Evolutionary conservation across 2,888 invertebrate genomes (phyloP).

Genomic region (Anaspis maculata): DNA sequence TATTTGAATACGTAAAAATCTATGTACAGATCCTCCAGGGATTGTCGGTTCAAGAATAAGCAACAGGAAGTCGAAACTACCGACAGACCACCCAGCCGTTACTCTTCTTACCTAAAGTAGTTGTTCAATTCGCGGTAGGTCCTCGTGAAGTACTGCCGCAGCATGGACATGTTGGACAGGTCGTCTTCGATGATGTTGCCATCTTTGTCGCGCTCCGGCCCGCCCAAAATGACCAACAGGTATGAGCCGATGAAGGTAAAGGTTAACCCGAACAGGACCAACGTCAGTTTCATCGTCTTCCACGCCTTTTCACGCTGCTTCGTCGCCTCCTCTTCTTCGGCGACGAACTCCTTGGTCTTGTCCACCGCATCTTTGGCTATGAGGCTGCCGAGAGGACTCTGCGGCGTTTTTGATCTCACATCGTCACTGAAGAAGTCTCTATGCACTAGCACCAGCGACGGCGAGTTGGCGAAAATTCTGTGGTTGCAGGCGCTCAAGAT

Average conservation of each 20-base stretch:
- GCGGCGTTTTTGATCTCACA: constrained; percentile 6
- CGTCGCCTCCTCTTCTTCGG: constrained; percentile 26
- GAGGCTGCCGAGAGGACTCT: constrained; percentile 9
- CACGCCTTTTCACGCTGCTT: constrained; percentile 32
- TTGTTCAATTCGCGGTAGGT: constrained; percentile 43
- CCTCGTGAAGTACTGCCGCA: constrained; percentile 62
- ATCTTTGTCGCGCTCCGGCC: constrained; percentile 62
- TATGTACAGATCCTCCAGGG: too few species aligned
- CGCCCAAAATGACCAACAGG: constrained; percentile 62
- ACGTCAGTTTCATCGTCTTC: constrained; percentile 36
- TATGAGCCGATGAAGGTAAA: constrained; percentile 52
- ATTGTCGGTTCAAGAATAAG: too few species aligned
- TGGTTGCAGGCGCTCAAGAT: too few species aligned
- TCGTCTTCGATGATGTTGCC: constrained; percentile 70
- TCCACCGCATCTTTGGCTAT: constrained; percentile 10
- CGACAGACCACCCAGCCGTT: too few species aligned
- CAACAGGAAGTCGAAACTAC: too few species aligned
- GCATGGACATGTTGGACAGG: constrained; percentile 56
- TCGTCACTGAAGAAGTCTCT: constrained; percentile 3
- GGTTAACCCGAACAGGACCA: constrained; percentile 50
- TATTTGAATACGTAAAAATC: too few species aligned
- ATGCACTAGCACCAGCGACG: constrained; percentile 6
- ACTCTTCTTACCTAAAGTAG: too few species aligned
- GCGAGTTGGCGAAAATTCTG: too few species aligned
- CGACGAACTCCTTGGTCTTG: constrained; percentile 2